Evolutionary conservation across 2,888 invertebrate genomes (phyloP).

Genomic region (Sericinus montela): DNA sequence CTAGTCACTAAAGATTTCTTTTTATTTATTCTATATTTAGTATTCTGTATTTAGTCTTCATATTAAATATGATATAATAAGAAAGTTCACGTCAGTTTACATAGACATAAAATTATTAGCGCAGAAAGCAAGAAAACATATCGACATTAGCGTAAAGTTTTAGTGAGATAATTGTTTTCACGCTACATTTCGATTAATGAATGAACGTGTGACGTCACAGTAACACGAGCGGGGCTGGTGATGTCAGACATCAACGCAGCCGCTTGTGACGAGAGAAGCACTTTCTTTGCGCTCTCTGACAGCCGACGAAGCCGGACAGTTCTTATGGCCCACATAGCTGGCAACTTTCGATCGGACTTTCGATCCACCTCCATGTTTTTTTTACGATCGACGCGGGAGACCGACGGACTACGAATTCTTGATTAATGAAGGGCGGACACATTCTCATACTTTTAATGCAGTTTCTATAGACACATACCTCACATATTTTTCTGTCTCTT

Average conservation of each 20-base stretch:
- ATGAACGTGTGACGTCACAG: conserved; percentile 37
- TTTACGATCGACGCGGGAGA: conserved; percentile 29
- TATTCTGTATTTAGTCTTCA: too few relatives aligned
- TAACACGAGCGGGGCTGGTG: conserved; percentile 15
- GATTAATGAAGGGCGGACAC: conserved; percentile 19
- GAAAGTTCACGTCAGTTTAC: too few relatives aligned
- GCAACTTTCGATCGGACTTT: conserved; percentile 77
- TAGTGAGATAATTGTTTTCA: conserved; percentile 1
- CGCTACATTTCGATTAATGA: conserved; percentile 19
- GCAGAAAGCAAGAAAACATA: too few relatives aligned
- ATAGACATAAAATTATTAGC: too few relatives aligned
- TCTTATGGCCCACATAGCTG: conserved; percentile 69
- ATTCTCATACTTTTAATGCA: conserved; percentile 1
- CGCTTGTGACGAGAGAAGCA: conserved; percentile 33
- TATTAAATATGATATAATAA: too few relatives aligned
- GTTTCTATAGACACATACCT: neutral
- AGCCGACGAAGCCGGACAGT: conserved; percentile 42
- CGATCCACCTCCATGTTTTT: conserved; percentile 65
- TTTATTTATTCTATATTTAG: too few relatives aligned
- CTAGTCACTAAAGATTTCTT: too few relatives aligned
- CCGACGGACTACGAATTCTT: conserved; percentile 32
- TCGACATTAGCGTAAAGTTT: too few relatives aligned
- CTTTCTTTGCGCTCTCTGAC: conserved; percentile 31
- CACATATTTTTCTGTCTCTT: too few relatives aligned
- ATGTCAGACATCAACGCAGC: conserved; percentile 23